Conservation (phyloP, 2,888 invertebrate genomes). For the Eupithecia dodoneata region DNA sequence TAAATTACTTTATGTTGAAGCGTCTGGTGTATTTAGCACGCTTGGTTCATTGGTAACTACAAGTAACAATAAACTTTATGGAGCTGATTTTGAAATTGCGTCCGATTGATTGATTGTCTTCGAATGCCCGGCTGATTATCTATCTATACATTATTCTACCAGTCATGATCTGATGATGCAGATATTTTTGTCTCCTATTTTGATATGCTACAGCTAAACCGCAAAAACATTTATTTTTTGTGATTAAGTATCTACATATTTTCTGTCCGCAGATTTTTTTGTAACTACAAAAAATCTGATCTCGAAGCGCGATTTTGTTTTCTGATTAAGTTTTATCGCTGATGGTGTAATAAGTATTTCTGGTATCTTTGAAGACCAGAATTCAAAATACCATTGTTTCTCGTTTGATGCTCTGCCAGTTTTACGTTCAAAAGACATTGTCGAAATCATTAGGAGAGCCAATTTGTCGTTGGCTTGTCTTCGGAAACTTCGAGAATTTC, state of each 20-base stretch:
- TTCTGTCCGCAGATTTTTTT: neutral
- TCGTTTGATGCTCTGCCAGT: constrained; percentile 43
- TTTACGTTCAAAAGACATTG: constrained; percentile 32
- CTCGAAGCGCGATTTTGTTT: neutral
- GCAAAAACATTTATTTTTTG: neutral
- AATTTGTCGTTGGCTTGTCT: constrained; percentile 43
- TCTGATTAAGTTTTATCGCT: constrained; percentile 2
- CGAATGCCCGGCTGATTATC: neutral
- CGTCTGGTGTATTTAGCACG: neutral
- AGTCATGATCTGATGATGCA: neutral
- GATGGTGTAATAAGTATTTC: constrained; percentile 19
- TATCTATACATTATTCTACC: neutral
- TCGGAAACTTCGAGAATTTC: constrained; percentile 21
- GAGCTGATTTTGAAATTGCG: neutral
- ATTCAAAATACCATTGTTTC: constrained; percentile 16
- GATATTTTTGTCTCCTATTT: neutral
- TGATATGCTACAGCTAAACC: neutral
- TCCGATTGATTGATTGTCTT: neutral
- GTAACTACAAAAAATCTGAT: neutral
- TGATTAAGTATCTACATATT: neutral
- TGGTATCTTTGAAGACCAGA: constrained; percentile 19
- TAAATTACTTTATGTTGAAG: neutral
- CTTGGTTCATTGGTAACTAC: neutral
- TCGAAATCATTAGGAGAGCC: constrained; percentile 33
- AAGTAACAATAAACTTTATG: neutral